Base-by-base conservation (phyloP, 2,888 invertebrate species). In the Quadriops clusia region DNA sequence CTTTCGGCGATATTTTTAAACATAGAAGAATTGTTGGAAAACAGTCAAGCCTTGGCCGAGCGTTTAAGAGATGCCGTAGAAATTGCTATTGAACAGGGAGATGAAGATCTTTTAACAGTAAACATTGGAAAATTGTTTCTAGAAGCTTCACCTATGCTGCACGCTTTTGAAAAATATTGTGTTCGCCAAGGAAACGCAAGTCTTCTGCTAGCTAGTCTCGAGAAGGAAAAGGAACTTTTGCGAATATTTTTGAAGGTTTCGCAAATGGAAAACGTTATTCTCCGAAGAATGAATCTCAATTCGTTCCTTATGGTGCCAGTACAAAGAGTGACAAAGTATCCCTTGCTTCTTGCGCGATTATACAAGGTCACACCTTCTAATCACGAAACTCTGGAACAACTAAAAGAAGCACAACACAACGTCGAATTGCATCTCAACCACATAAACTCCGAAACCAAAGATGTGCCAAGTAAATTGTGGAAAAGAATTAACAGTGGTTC, bases 291-390 rank as follows among this genome's bases (percentile, higher is more conserved):
- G 93, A 93, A 93, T 60, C 69, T 95, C 26, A 90, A 93, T 63
- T 91, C 94, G n/a, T 95, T 94, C 63, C 74, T 94, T 32, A 94
- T 94, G 91, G 91, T 89, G 48, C 94, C 94, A 41, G 93, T 95
- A 40, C 94, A 94, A 68, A 73, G 94, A 60, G 91, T 94, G 48
- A 94, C 94, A 49, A 93, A 93, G 67, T 94, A 94, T 67, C 94
- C 94, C 23, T 68, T 95, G 47, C 70, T 95, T 43, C 66, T 95
- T 51, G 86, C 87, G 24, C 77, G 94, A 34, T 68, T 95, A 43
- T 76, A 83, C 54, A 91, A 93, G 64, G 86, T 89, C 23, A 93
- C 93, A 8, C 87, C 91, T 2, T 61, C 70, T 17, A 84, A 86
- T 48, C 73, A 76, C 47, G 84, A 86, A 34, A 80, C 81, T 37